Conservation (phyloP, 2,888 invertebrate species). For the Dryobota labecula region DNA sequence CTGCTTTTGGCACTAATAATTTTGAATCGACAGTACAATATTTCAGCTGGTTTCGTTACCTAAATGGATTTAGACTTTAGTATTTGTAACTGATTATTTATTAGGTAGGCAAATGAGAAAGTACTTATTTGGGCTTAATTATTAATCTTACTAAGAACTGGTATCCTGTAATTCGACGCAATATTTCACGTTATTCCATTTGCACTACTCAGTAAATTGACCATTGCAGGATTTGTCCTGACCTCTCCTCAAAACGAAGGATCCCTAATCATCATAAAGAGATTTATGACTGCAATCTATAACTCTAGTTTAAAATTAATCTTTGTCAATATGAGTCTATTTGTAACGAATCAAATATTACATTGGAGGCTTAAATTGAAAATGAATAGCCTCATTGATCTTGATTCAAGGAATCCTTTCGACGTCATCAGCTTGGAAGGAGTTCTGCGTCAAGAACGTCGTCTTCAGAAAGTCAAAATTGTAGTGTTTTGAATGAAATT, state of each 20-base stretch:
- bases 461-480: neutral
- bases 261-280: neutral
- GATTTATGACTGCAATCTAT: neutral
- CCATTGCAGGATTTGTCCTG: neutral
- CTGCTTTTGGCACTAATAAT: conserved; percentile 41
- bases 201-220: neutral
- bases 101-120: conserved; percentile 10
- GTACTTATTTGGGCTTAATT: conserved; percentile 28
- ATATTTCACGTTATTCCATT: neutral
- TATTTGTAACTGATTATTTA: conserved; percentile 31
- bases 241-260: neutral
- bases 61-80: conserved; percentile 9
- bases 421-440: neutral
- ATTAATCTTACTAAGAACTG: neutral
- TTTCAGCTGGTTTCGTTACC: conserved; percentile 26
- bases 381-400: neutral
- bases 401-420: neutral
- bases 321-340: neutral
- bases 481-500: neutral
- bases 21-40: conserved; percentile 37
- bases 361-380: neutral
- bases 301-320: neutral
- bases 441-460: too few species aligned
- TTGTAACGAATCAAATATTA: neutral
- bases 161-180: neutral